These are phyloP conservation scores for Drosophila pseudoobscura DNA, from an alignment of 1,140 invertebrate genomes.

Conservation along the genomic window DNA sequence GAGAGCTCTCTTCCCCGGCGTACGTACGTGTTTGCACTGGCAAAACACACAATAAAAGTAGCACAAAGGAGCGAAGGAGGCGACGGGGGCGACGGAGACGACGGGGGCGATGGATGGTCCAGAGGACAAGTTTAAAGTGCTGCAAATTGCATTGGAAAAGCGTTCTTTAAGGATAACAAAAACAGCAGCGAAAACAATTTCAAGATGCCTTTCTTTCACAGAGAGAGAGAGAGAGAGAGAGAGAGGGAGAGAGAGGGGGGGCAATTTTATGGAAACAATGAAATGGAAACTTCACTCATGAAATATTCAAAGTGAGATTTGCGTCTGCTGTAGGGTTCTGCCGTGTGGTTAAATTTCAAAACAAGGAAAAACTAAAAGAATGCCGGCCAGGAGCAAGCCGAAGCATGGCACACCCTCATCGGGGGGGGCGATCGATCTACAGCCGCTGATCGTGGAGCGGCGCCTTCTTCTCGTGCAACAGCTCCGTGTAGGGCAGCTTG, in stretches of 20 bases:
- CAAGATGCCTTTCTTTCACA: conserved; percentile 7
- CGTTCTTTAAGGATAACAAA: conserved; percentile 11
- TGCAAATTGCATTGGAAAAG: conserved; percentile 53
- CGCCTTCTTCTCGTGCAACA: conserved; percentile 66
- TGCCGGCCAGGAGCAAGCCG: neutral
- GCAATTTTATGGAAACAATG: conserved; percentile 35
- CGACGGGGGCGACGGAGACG: neutral
- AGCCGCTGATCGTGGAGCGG: conserved; percentile 36
- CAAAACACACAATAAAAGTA: conserved; percentile 51
- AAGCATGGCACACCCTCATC: neutral
- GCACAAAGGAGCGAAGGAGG: conserved; percentile 15
- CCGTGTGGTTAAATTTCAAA: conserved; percentile 15
- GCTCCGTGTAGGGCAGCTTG: conserved; percentile 62
- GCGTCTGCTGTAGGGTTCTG: conserved; percentile 10
- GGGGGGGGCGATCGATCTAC: too few relatives aligned
- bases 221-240: neutral
- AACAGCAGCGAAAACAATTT: conserved; percentile 40
- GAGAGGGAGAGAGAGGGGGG: neutral
- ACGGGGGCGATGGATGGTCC: too few relatives aligned
- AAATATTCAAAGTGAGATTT: conserved; percentile 50
- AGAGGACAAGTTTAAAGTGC: conserved; percentile 46
- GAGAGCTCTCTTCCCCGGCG: conserved; percentile 16
- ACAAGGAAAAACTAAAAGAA: neutral
- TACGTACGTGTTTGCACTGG: conserved; percentile 44
- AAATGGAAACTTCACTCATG: conserved; percentile 50